These are phyloP conservation scores for Scopus umbretta DNA, from an alignment of 2,113 vertebrate species.

Conservation along the genomic window DNA sequence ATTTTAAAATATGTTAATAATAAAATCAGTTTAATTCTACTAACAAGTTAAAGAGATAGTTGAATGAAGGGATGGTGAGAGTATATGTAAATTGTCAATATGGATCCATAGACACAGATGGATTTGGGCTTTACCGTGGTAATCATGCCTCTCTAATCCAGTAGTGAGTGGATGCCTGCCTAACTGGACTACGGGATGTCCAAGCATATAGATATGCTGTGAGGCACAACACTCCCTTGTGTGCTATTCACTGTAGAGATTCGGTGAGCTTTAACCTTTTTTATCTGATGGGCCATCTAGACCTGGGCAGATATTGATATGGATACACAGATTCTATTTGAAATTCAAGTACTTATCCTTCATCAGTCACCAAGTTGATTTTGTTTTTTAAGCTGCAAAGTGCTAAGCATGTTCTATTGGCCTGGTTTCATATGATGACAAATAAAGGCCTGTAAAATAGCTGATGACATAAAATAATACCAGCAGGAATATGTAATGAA, in stretches of 20 bases:
- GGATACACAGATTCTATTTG: neutral
- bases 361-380: neutral
- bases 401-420: neutral
- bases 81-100: neutral
- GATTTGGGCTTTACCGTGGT: neutral
- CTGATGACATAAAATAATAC: neutral
- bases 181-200: neutral
- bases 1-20: neutral
- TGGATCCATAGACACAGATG: neutral
- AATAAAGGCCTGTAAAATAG: neutral
- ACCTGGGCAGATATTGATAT: neutral
- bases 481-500: conserved; percentile 20
- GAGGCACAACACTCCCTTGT: neutral
- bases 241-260: neutral
- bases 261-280: neutral
- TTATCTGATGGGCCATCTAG: neutral
- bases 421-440: neutral
- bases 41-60: neutral
- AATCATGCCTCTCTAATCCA: neutral
- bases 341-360: neutral
- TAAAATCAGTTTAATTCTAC: neutral
- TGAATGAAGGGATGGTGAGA: neutral
- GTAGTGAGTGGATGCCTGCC: neutral
- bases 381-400: neutral
- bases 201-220: neutral